These are phyloP conservation scores for Cephalopterus ornatus DNA, from an alignment of 2,113 vertebrate species.

Conservation along the genomic window DNA sequence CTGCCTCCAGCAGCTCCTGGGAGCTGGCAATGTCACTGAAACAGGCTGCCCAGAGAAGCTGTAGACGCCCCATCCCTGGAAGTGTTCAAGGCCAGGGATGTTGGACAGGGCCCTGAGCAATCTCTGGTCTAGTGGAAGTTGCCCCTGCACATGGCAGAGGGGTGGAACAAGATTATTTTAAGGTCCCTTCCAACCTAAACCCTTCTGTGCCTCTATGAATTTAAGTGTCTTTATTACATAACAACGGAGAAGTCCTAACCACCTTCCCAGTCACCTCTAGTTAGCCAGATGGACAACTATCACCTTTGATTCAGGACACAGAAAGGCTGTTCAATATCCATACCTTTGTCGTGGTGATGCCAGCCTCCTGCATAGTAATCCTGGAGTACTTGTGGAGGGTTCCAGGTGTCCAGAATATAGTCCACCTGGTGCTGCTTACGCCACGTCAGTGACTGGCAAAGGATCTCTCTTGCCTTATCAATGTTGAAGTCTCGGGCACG, in stretches of 20 bases:
- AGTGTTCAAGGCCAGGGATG: neutral
- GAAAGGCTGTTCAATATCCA: neutral
- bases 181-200: neutral
- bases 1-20: neutral
- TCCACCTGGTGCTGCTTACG: conserved; percentile 95
- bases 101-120: neutral
- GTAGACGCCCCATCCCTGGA: neutral
- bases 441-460: conserved; percentile 94
- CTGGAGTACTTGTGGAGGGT: conserved; percentile 85
- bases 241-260: neutral
- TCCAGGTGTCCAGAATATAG: conserved; percentile 91
- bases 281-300: neutral
- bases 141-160: neutral
- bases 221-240: neutral
- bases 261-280: neutral
- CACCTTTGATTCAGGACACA: neutral
- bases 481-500: conserved; percentile 91
- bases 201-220: neutral
- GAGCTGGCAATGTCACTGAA: neutral
- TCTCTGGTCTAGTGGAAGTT: neutral
- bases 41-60: neutral
- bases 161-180: neutral
- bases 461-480: conserved; percentile 88
- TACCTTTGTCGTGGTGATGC: conserved; percentile 96
- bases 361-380: conserved; percentile 93